A percentile compares a stretch with the other conserved stretches of the same genome.
phyloP scores from a whole-genome alignment of 2,888 invertebrate species.

The Ophion costatus region DNA sequence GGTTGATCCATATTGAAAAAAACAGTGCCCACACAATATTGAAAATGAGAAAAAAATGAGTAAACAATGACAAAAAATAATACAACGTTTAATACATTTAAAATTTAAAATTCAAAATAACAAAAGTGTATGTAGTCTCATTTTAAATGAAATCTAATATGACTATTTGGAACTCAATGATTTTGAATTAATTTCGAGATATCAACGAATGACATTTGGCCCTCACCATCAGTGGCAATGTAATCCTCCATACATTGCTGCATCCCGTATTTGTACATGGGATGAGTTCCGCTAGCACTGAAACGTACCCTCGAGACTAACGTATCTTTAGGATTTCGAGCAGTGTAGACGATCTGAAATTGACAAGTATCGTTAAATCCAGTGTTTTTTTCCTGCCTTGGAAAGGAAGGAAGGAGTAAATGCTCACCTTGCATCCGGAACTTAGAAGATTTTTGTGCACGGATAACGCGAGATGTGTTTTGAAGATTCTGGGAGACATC shows the following conservation, averaged over 20 bases:
- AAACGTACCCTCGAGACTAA: slow-evolving; percentile 77
- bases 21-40: no score
- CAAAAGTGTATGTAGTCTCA: no score
- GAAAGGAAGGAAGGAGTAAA: not conserved
- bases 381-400: not conserved
- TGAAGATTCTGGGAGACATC: slow-evolving; percentile 85
- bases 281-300: slow-evolving; percentile 3
- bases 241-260: slow-evolving; percentile 73
- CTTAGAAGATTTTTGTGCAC: slow-evolving; percentile 84
- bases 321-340: slow-evolving; percentile 76
- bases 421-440: slow-evolving; percentile 64
- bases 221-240: slow-evolving; percentile 72
- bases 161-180: not conserved
- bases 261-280: slow-evolving; percentile 71
- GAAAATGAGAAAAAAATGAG: no score
- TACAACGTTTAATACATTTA: no score
- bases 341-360: slow-evolving; percentile 8
- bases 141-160: not conserved
- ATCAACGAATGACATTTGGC: slow-evolving; percentile 33
- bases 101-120: no score
- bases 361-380: not conserved
- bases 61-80: no score
- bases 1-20: no score
- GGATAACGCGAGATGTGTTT: slow-evolving; percentile 90
- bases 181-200: not conserved